Evolutionary conservation across 2,797 vertebrate species (phyloP).

Genomic region (Chaetodon trifasciatus): DNA sequence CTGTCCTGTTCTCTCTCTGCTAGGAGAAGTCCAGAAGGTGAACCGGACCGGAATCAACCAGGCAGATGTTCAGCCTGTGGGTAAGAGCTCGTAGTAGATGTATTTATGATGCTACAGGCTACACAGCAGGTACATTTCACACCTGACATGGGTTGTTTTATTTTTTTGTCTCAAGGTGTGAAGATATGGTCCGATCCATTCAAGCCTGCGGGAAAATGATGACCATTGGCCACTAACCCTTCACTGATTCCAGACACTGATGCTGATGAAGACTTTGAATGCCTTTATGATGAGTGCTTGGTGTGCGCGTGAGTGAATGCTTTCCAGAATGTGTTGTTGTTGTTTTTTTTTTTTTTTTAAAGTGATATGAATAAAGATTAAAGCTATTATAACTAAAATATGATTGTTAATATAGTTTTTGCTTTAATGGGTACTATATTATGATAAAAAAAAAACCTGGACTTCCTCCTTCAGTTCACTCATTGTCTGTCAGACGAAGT

Average conservation of each 20-base stretch:
- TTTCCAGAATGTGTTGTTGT: conserved; percentile 25
- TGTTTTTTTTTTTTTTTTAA: conserved; percentile 14
- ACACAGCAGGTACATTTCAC: not conserved
- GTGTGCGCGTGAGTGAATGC: conserved; percentile 48
- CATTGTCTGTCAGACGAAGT: not conserved
- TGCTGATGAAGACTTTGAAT: conserved; percentile 19
- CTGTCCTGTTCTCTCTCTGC: conserved; percentile 17
- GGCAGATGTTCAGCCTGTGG: conserved; percentile 84
- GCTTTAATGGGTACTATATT: not conserved
- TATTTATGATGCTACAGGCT: not conserved
- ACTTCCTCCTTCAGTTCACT: not conserved
- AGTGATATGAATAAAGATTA: conserved; percentile 65
- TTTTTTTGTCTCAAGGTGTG: conserved; percentile 73
- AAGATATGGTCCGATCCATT: conserved; percentile 88
- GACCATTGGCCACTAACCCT: not conserved
- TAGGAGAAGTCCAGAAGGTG: conserved; percentile 80
- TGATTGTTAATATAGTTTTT: not conserved
- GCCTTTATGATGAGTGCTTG: conserved; percentile 45
- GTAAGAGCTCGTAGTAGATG: conserved; percentile 63
- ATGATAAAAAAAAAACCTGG: not conserved
- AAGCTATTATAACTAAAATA: conserved; percentile 17
- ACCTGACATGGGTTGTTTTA: not conserved
- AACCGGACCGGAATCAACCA: conserved; percentile 86
- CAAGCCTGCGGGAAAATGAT: conserved; percentile 78
- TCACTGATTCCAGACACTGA: conserved; percentile 14